phyloP scores from a whole-genome alignment of 2,888 invertebrate genomes.

The Steinernema hermaphroditum region DNA sequence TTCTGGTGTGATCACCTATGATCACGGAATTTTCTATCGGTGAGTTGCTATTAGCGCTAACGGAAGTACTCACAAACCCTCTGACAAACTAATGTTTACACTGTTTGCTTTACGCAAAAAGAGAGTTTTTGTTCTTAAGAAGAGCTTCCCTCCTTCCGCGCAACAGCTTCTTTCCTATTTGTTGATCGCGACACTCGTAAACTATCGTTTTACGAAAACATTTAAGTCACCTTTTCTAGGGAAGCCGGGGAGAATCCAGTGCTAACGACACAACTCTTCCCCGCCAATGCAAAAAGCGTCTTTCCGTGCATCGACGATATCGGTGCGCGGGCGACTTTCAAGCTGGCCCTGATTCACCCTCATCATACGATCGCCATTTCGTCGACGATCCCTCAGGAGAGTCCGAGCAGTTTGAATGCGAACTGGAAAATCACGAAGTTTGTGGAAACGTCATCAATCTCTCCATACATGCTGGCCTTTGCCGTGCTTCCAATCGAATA shows the following conservation, averaged over 20 bases:
- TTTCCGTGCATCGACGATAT: slow-evolving; percentile 44
- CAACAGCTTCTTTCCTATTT: slow-evolving; percentile 4
- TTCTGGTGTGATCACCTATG: slow-evolving; percentile 48
- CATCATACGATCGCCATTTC: slow-evolving; percentile 45
- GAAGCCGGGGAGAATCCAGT: slow-evolving; percentile 47
- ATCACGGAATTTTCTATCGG: slow-evolving; percentile 42
- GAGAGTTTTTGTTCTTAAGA: background rate
- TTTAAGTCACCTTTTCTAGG: slow-evolving; percentile 28
- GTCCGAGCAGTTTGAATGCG: slow-evolving; percentile 36
- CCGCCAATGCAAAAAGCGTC: slow-evolving; percentile 38
- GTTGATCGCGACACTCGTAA: background rate
- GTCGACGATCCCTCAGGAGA: slow-evolving; percentile 39
- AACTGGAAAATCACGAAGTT: slow-evolving; percentile 45
- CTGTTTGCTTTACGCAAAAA: slow-evolving; percentile 12
- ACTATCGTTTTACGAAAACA: background rate
- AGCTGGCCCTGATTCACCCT: slow-evolving; percentile 45
- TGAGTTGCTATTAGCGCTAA: slow-evolving; percentile 16
- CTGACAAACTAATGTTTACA: background rate
- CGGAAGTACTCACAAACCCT: slow-evolving; percentile 15
- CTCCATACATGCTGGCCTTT: slow-evolving; percentile 42
- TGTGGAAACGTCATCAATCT: slow-evolving; percentile 41
- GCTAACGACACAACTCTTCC: slow-evolving; percentile 44
- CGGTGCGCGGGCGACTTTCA: slow-evolving; percentile 38
- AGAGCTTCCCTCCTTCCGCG: background rate
- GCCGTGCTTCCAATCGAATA: slow-evolving; percentile 40